A percentile compares a stretch with the other conserved stretches of the same genome.
Evolutionary conservation across 2,797 vertebrate species (phyloP).

Genomic region (Tachyglossus aculeatus): DNA sequence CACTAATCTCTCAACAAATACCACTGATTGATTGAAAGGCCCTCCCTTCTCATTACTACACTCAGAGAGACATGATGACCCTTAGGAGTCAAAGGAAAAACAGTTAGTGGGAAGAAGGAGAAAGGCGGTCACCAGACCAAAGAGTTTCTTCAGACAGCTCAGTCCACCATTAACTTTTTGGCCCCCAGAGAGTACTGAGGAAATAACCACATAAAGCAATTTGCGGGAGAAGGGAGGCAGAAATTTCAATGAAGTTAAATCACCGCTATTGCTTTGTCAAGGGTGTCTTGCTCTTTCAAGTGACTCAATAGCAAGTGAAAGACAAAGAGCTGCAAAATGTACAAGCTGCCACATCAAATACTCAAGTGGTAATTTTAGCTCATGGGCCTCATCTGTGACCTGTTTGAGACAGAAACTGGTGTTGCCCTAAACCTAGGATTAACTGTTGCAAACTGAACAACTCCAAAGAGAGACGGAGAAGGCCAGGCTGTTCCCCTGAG

Average conservation of each 20-base stretch:
- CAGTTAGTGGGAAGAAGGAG: not conserved
- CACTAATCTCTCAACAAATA: too few species aligned
- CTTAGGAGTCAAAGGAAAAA: not conserved
- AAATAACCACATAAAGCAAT: not conserved
- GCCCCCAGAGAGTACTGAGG: not conserved
- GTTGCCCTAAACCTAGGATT: slow-evolving; percentile 35
- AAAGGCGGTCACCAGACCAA: not conserved
- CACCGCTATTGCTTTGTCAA: not conserved
- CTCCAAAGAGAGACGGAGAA: not conserved
- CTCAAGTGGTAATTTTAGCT: slow-evolving; percentile 35
- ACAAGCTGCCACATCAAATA: slow-evolving; percentile 18
- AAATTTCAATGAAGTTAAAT: slow-evolving; percentile 16
- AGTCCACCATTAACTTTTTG: not conserved
- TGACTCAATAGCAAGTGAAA: slow-evolving; percentile 15
- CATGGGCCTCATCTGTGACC: slow-evolving; percentile 3
- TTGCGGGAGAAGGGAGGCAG: not conserved
- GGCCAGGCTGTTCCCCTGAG: slow-evolving; percentile 13
- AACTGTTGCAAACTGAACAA: not conserved
- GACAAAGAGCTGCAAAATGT: slow-evolving; percentile 51
- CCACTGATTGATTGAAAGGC: too few species aligned
- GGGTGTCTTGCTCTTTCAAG: slow-evolving; percentile 6
- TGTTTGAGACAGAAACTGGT: slow-evolving; percentile 45
- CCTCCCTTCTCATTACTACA: accelerated
- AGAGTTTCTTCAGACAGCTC: not conserved
- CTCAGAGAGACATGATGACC: not conserved